phyloP scores from a whole-genome alignment of 2,888 invertebrate species.

The Drosophila histrio region DNA sequence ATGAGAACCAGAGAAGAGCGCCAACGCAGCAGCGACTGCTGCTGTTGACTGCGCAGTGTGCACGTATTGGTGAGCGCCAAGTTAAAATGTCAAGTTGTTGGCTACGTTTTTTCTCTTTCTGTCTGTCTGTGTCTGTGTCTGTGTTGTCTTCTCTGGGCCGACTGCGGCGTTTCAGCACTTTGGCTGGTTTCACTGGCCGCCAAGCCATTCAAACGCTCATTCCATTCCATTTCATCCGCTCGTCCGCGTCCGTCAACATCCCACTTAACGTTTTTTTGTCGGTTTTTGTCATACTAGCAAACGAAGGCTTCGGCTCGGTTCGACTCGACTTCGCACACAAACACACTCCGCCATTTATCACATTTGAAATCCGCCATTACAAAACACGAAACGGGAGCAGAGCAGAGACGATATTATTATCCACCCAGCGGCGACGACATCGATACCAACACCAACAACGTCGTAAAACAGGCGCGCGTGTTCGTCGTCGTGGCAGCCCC shows the following conservation, averaged over 20 bases:
- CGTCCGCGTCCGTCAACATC: constrained; percentile 81
- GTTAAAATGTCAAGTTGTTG: constrained; percentile 66
- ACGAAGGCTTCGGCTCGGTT: constrained; percentile 46
- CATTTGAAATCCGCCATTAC: constrained; percentile 67
- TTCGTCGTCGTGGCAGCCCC: constrained; percentile 68
- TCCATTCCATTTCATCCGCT: constrained; percentile 80
- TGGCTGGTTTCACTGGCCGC: constrained; percentile 56
- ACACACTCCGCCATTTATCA: constrained; percentile 50
- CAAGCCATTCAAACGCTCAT: constrained; percentile 69
- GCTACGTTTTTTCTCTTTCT: constrained; percentile 26
- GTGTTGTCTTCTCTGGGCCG: constrained; percentile 45
- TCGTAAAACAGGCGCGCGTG: constrained; percentile 68
- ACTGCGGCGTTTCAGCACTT: constrained; percentile 65
- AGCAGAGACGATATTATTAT: constrained; percentile 61
- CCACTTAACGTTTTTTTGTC: constrained; percentile 67
- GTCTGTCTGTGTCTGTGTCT: constrained; percentile 23
- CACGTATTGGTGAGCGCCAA: constrained; percentile 37
- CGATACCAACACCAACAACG: constrained; percentile 58
- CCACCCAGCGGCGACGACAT: constrained; percentile 68
- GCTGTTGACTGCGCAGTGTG: constrained; percentile 11
- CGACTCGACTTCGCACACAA: constrained; percentile 28
- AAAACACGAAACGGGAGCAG: constrained; percentile 65
- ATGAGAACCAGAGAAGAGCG: constrained; percentile 51
- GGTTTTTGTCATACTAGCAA: constrained; percentile 22
- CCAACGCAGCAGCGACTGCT: constrained; percentile 57